phyloP scores from a whole-genome alignment of 1,140 invertebrate species.

The Trachelipus rathkii region DNA sequence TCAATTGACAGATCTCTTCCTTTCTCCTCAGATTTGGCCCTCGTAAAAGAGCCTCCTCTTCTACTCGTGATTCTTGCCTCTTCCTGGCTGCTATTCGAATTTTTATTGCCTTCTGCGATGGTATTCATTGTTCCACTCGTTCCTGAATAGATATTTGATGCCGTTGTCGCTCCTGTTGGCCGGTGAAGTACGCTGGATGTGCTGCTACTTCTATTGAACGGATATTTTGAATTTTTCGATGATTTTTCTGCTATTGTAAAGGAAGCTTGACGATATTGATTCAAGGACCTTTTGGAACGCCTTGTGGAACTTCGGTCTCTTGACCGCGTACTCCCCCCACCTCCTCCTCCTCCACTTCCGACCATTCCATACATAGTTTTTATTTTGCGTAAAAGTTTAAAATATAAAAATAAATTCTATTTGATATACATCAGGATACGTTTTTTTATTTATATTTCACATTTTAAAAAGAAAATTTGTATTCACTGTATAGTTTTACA shows the following conservation, averaged over 20 bases:
- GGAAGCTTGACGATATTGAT: not conserved
- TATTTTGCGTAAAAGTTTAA: too few relatives aligned
- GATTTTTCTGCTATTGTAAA: not conserved
- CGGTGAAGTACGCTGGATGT: not conserved
- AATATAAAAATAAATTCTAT: too few relatives aligned
- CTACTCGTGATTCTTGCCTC: not conserved
- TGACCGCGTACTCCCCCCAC: not conserved
- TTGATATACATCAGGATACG: too few relatives aligned
- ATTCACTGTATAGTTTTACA: too few relatives aligned
- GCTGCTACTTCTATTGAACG: conserved; percentile 1
- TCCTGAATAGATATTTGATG: too few relatives aligned
- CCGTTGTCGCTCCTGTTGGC: not conserved
- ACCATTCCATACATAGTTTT: not conserved
- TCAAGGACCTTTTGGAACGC: not conserved
- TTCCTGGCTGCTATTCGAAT: not conserved
- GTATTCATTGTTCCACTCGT: not conserved
- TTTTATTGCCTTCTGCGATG: not conserved
- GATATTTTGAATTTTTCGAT: not conserved
- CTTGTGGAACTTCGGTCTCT: not conserved
- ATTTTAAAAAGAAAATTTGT: too few relatives aligned
- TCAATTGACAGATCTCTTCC: not conserved
- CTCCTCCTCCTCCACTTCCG: not conserved
- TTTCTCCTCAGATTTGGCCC: not conserved
- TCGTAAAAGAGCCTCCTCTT: not conserved
- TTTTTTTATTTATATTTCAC: too few relatives aligned